A percentile compares a stretch with the other conserved stretches of the same genome.
phyloP scores from a whole-genome alignment of 2,888 invertebrate genomes.

The Nemotelus pantherinus region DNA sequence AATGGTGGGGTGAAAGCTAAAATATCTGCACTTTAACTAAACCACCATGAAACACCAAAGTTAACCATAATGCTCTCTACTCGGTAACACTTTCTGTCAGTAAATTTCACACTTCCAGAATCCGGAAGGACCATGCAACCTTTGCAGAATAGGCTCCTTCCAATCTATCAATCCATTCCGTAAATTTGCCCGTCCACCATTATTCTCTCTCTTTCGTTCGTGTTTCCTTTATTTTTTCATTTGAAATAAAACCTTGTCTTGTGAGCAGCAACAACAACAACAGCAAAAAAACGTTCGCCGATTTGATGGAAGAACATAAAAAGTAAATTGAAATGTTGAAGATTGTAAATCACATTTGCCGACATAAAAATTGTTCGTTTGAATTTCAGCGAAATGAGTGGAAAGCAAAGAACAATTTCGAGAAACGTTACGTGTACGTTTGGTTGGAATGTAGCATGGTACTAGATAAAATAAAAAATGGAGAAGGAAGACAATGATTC shows the following conservation, averaged over 20 bases:
- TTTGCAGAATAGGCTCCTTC: too few species aligned
- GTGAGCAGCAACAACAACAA: not conserved
- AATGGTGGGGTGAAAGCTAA: too few species aligned
- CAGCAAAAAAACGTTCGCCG: slow-evolving; percentile 20
- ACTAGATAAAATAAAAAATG: too few species aligned
- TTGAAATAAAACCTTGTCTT: not conserved
- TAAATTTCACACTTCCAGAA: too few species aligned
- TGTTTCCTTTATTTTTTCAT: not conserved
- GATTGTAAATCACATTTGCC: slow-evolving; percentile 42
- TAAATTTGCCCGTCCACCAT: not conserved
- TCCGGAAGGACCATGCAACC: too few species aligned
- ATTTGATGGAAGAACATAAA: slow-evolving; percentile 41
- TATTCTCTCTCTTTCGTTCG: not conserved
- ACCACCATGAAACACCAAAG: too few species aligned
- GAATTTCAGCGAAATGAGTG: slow-evolving; percentile 22
- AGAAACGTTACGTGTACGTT: too few species aligned
- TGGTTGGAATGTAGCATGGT: too few species aligned
- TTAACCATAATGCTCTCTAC: too few species aligned
- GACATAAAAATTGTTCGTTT: slow-evolving; percentile 41
- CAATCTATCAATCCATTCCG: slow-evolving; percentile 31
- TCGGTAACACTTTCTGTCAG: too few species aligned
- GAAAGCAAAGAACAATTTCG: not conserved
- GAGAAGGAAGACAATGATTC: too few species aligned
- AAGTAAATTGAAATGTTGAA: slow-evolving; percentile 44
- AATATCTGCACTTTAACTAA: too few species aligned